Percentiles rank a stretch among this genome's conserved stretches.
Conservation (phyloP, 2,888 invertebrate genomes). For the Rhyacophila evoluta region DNA sequence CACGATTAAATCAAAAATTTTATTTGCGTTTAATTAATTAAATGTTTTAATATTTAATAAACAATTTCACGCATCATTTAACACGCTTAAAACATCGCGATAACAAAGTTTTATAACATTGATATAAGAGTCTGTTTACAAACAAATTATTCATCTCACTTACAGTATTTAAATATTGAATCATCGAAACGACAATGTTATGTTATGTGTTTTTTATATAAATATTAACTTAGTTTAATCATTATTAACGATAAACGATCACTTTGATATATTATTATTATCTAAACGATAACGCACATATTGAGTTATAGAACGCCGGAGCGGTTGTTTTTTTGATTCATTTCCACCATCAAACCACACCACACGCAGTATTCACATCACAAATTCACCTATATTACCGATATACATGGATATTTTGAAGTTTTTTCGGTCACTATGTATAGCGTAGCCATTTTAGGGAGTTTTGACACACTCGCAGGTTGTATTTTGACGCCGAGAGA, state of each 20-base stretch:
- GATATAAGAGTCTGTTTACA: background rate
- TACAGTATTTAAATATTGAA: background rate
- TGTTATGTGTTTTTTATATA: background rate
- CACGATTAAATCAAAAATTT: no score
- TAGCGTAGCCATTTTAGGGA: background rate
- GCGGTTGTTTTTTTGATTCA: background rate
- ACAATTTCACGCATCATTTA: no score
- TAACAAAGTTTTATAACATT: no score
- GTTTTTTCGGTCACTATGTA: background rate
- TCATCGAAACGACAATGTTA: background rate
- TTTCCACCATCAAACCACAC: background rate
- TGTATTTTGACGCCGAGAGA: conserved; percentile 19
- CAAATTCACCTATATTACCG: background rate
- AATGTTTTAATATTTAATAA: no score
- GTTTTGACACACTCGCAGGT: background rate
- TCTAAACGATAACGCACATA: background rate
- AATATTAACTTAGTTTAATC: no score
- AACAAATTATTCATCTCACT: background rate
- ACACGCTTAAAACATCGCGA: no score
- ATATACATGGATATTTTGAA: background rate
- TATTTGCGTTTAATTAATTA: no score
- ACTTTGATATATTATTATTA: background rate
- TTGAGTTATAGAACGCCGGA: background rate
- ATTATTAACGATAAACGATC: no score
- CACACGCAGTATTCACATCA: background rate